These are phyloP conservation scores for Morpho achilles DNA, from an alignment of 2,888 invertebrate species.

Conservation along the genomic window DNA sequence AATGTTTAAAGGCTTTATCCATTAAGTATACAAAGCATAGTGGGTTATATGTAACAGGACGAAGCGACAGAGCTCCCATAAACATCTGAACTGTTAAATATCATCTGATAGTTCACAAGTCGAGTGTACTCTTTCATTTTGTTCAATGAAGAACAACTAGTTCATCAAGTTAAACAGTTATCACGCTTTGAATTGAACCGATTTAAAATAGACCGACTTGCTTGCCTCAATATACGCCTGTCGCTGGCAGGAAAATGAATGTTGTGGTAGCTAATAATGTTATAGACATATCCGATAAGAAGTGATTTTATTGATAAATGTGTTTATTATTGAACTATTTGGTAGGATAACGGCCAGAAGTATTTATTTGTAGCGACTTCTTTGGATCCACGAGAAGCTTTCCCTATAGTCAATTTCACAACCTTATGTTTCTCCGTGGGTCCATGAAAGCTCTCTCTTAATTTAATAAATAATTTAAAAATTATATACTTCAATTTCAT, in stretches of 20 bases:
- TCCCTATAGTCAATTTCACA: constrained; percentile 24
- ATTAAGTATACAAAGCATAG: constrained; percentile 27
- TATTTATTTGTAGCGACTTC: constrained; percentile 11
- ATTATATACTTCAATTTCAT: too few relatives aligned
- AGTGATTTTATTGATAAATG: constrained; percentile 51
- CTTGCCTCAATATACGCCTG: background rate
- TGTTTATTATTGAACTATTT: constrained; percentile 28
- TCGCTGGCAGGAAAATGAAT: constrained; percentile 21
- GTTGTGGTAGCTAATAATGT: constrained; percentile 46
- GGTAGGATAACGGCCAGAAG: constrained; percentile 17
- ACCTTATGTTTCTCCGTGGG: constrained; percentile 17
- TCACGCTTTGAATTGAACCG: too few relatives aligned
- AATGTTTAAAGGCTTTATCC: constrained; percentile 29
- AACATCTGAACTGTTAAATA: background rate
- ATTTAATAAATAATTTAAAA: background rate
- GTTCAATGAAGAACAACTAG: too few relatives aligned
- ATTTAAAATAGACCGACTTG: too few relatives aligned
- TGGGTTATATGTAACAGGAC: constrained; percentile 27
- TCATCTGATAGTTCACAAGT: too few relatives aligned
- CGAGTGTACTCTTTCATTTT: too few relatives aligned
- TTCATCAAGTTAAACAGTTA: too few relatives aligned
- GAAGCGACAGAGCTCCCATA: constrained; percentile 23
- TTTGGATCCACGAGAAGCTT: constrained; percentile 19
- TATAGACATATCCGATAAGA: constrained; percentile 66
- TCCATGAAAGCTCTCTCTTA: constrained; percentile 10